These are phyloP conservation scores for Solea senegalensis DNA, from an alignment of 2,113 vertebrate genomes.

Conservation along the genomic window DNA sequence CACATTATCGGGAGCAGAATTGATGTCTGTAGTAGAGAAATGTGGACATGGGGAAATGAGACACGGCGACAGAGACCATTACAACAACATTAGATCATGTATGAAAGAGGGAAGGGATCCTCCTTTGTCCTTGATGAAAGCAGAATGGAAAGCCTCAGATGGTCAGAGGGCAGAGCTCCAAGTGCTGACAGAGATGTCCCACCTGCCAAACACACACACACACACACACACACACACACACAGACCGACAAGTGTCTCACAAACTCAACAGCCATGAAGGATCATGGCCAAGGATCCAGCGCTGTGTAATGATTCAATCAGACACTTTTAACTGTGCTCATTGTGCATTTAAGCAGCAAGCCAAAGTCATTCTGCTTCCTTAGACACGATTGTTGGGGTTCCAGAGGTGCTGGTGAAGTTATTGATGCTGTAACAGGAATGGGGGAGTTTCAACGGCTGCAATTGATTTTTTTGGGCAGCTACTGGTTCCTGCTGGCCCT, in stretches of 20 bases:
- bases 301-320: slow-evolving; percentile 59
- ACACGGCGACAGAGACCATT: slow-evolving; percentile 13
- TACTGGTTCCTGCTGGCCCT: slow-evolving; percentile 10
- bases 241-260: not conserved
- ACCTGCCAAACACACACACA: slow-evolving; percentile 32
- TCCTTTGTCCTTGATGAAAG: slow-evolving; percentile 37
- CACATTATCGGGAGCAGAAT: too few species aligned
- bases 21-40: too few species aligned
- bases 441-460: slow-evolving; percentile 27
- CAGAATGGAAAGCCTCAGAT: slow-evolving; percentile 43
- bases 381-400: slow-evolving; percentile 15
- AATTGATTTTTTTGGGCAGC: slow-evolving; percentile 24
- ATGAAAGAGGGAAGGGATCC: slow-evolving; percentile 4
- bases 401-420: slow-evolving; percentile 24
- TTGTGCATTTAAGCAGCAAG: slow-evolving; percentile 12
- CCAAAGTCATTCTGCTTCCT: not conserved
- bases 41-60: not conserved
- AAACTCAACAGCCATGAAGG: not conserved
- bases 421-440: slow-evolving; percentile 3
- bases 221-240: not conserved
- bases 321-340: slow-evolving; percentile 33
- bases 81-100: slow-evolving; percentile 4
- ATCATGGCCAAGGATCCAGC: slow-evolving; percentile 15
- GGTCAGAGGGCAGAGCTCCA: slow-evolving; percentile 32
- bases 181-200: slow-evolving; percentile 41